Evolutionary conservation across 2,888 invertebrate species (phyloP).

Genomic region (Catocala nupta): DNA sequence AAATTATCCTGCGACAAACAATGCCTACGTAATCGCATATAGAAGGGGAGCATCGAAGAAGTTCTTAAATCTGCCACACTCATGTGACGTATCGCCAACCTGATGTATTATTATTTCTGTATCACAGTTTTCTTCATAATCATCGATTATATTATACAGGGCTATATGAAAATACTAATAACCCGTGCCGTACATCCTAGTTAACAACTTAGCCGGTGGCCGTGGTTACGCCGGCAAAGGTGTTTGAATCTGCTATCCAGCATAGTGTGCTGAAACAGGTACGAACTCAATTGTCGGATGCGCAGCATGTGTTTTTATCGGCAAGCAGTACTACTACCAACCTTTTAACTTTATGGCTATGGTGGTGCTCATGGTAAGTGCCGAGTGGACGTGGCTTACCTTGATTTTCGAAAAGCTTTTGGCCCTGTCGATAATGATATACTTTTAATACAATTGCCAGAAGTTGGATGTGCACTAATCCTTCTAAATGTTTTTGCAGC

Average conservation of each 20-base stretch:
- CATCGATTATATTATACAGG: too few species aligned
- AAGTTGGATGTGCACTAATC: not conserved
- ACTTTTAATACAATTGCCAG: not conserved
- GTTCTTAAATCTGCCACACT: too few species aligned
- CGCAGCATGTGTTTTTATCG: conserved; percentile 17
- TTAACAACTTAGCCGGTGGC: conserved; percentile 10
- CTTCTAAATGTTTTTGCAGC: not conserved
- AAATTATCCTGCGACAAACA: too few species aligned
- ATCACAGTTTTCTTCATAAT: too few species aligned
- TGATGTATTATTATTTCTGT: too few species aligned
- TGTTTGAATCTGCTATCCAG: not conserved
- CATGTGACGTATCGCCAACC: too few species aligned
- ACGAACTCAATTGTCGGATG: not conserved
- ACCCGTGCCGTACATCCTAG: too few species aligned
- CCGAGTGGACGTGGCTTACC: conserved; percentile 18
- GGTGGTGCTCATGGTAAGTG: not conserved
- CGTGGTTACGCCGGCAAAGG: conserved; percentile 26
- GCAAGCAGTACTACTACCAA: conserved; percentile 24
- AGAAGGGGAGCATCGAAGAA: too few species aligned
- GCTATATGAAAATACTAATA: too few species aligned
- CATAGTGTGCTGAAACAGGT: conserved; percentile 10
- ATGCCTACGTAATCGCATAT: too few species aligned
- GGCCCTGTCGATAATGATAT: conserved; percentile 15
- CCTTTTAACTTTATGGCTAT: conserved; percentile 8
- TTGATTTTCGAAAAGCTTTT: conserved; percentile 23